Evolutionary conservation across 2,888 invertebrate species (phyloP).

Genomic region (Drosophila subsilvestris): DNA sequence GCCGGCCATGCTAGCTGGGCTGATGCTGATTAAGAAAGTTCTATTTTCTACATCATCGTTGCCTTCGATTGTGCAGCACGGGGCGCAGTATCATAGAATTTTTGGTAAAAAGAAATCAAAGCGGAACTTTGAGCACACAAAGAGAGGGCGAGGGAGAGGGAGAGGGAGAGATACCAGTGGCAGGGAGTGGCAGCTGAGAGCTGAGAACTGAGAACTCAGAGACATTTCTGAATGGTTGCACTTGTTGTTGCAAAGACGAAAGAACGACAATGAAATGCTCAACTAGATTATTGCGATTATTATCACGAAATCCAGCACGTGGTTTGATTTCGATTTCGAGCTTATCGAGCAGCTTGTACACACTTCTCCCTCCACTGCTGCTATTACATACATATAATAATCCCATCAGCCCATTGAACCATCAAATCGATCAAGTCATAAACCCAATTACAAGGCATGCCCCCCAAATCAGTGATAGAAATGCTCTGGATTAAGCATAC

Average conservation of each 20-base stretch:
- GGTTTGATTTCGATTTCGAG: constrained; percentile 4
- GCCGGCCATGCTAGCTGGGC: background rate
- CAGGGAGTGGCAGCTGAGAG: background rate
- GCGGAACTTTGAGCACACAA: background rate
- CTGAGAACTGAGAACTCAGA: background rate
- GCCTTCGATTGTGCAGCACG: background rate
- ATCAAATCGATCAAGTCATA: background rate
- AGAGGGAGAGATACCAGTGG: background rate
- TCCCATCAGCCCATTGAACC: background rate
- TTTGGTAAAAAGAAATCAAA: constrained; percentile 5
- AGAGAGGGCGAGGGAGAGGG: too few relatives aligned
- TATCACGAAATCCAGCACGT: constrained; percentile 18
- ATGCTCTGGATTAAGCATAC: too few relatives aligned
- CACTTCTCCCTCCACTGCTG: too few relatives aligned
- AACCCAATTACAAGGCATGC: constrained; percentile 1
- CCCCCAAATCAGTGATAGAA: background rate
- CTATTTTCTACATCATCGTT: constrained; percentile 1
- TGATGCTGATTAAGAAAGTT: constrained; percentile 19
- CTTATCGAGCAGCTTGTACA: background rate
- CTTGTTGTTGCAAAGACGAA: background rate
- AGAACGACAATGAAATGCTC: constrained; percentile 16
- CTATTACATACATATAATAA: background rate
- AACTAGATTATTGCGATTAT: background rate
- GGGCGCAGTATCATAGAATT: background rate
- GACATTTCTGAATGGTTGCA: constrained; percentile 9